Conservation (phyloP, 2,797 vertebrate species). For the Spinibarbus caldwelli region DNA sequence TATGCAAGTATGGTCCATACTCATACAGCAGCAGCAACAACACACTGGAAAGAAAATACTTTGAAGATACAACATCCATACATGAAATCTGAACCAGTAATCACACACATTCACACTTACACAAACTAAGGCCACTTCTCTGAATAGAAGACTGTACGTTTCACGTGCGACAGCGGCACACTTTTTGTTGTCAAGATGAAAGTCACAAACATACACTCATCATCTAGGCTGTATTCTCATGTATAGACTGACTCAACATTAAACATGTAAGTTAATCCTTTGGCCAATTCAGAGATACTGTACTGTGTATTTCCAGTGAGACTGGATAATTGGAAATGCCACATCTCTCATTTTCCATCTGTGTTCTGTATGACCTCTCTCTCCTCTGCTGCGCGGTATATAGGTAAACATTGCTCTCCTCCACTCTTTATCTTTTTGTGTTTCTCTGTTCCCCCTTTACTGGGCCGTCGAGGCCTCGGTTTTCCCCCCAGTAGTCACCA, state of each 20-base stretch:
- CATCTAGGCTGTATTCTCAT: background rate
- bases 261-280: background rate
- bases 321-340: background rate
- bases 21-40: conserved; percentile 1
- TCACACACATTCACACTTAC: conserved; percentile 46
- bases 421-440: conserved; percentile 12
- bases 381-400: conserved; percentile 14
- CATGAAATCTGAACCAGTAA: conserved; percentile 16
- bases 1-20: conserved; percentile 28
- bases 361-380: background rate
- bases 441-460: conserved; percentile 57
- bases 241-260: background rate
- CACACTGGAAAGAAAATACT: conserved; percentile 34
- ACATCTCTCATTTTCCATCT: background rate
- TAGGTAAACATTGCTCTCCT: conserved; percentile 30
- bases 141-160: conserved; percentile 59
- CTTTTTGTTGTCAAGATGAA: conserved; percentile 8
- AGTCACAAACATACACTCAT: conserved; percentile 11
- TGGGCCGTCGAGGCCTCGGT: conserved; percentile 81
- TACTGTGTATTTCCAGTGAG: background rate
- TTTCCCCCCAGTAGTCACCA: conserved; percentile 86
- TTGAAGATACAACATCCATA: conserved; percentile 17
- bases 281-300: background rate
- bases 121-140: conserved; percentile 69
- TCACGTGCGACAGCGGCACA: conserved; percentile 60